These are phyloP conservation scores for Ellobium chinense DNA, from an alignment of 2,888 invertebrate genomes.

Conservation along the genomic window DNA sequence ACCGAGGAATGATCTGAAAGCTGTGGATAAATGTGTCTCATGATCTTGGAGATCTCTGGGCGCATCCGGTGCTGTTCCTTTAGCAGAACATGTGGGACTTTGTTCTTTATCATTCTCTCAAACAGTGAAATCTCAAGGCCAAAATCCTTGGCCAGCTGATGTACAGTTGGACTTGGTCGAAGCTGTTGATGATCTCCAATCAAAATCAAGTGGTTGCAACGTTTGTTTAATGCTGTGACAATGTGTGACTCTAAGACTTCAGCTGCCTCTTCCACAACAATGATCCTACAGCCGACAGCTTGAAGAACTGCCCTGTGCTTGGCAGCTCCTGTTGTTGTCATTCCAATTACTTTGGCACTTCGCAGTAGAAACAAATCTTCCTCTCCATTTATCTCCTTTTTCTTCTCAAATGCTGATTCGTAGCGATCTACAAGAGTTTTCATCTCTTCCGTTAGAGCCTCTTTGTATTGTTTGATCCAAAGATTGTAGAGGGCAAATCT, in stretches of 20 bases:
- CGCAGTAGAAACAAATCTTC: constrained; percentile 65
- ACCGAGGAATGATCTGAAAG: constrained; percentile 61
- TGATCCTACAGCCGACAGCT: constrained; percentile 75
- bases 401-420: constrained; percentile 44
- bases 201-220: constrained; percentile 89
- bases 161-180: constrained; percentile 86
- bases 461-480: constrained; percentile 72
- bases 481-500: constrained; percentile 79
- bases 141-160: constrained; percentile 83
- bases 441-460: constrained; percentile 48
- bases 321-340: constrained; percentile 78
- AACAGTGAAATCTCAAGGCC: constrained; percentile 89
- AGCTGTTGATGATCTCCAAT: constrained; percentile 91
- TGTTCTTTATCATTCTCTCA: constrained; percentile 87
- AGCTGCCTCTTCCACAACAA: constrained; percentile 91
- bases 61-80: constrained; percentile 82
- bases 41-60: constrained; percentile 64
- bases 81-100: constrained; percentile 82
- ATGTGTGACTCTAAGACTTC: constrained; percentile 90
- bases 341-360: constrained; percentile 66
- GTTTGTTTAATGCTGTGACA: constrained; percentile 85
- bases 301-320: constrained; percentile 64
- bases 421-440: constrained; percentile 52
- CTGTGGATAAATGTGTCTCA: constrained; percentile 63
- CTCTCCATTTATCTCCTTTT: constrained; percentile 55